Conservation (phyloP, 1,140 invertebrate species). For the Musca vetustissima region DNA sequence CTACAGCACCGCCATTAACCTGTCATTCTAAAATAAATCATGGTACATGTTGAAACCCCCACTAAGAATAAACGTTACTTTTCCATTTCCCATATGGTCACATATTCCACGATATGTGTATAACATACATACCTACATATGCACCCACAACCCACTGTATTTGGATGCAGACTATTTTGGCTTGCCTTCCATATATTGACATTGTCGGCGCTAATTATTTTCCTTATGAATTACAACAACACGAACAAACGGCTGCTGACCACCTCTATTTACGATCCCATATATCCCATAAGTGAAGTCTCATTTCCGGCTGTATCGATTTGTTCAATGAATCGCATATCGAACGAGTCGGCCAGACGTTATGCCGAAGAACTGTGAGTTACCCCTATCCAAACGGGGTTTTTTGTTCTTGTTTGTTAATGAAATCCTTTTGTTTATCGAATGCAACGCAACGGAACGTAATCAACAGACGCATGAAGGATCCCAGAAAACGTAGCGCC, state of each 20-base stretch:
- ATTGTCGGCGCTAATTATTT: conserved; percentile 56
- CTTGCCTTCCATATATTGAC: conserved; percentile 57
- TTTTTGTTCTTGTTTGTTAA: too few relatives aligned
- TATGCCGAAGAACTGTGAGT: conserved; percentile 59
- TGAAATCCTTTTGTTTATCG: too few relatives aligned
- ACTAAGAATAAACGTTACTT: too few relatives aligned
- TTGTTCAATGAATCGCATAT: conserved; percentile 63
- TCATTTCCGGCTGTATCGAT: conserved; percentile 63
- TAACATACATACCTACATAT: too few relatives aligned
- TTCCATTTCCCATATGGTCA: not conserved
- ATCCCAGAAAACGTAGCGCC: conserved; percentile 33
- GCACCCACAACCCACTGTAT: too few relatives aligned
- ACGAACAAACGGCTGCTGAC: conserved; percentile 56
- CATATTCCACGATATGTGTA: too few relatives aligned
- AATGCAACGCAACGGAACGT: too few relatives aligned
- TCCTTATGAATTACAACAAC: conserved; percentile 58
- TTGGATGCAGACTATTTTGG: conserved; percentile 58
- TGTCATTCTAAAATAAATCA: not conserved
- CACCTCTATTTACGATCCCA: conserved; percentile 60
- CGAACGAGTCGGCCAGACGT: conserved; percentile 54
- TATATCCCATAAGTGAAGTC: conserved; percentile 59
- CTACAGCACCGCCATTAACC: too few relatives aligned
- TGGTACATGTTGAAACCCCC: too few relatives aligned
- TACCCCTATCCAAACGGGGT: not conserved
- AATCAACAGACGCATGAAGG: conserved; percentile 36